Conservation (phyloP, 2,797 vertebrate species). For the Sylvilagus floridanus region DNA sequence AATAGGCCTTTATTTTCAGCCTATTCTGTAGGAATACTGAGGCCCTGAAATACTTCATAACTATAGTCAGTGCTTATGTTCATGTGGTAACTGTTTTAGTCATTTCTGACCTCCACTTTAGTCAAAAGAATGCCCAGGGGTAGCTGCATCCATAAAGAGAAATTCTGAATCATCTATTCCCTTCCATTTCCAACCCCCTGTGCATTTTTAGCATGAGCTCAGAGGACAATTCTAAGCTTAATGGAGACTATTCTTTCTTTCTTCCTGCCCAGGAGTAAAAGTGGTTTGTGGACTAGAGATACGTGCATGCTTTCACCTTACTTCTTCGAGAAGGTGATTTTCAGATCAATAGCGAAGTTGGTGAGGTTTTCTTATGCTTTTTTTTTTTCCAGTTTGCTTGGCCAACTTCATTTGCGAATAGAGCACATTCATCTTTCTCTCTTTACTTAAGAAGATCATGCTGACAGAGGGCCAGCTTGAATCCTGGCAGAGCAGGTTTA, state of each 20-base stretch:
- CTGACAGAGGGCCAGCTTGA: not conserved
- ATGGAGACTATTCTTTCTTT: not conserved
- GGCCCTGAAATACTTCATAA: not conserved
- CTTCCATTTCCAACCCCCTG: not conserved
- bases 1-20: not conserved
- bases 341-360: conserved; percentile 18
- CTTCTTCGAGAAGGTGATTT: conserved; percentile 66
- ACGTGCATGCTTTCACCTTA: not conserved
- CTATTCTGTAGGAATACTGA: not conserved
- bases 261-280: conserved; percentile 63
- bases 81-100: not conserved
- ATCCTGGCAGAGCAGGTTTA: conserved; percentile 13
- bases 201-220: conserved; percentile 40
- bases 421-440: not conserved
- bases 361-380: not conserved
- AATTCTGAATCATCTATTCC: conserved; percentile 19
- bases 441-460: not conserved
- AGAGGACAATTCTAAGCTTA: conserved; percentile 34
- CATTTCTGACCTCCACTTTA: not conserved
- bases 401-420: not conserved
- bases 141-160: not conserved
- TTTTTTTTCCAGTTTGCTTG: not conserved
- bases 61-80: not conserved
- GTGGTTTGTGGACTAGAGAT: not conserved
- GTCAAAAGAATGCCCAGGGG: not conserved